Evolutionary conservation across 1,140 invertebrate genomes (phyloP).

Genomic region (Hypsibius dujardini): DNA sequence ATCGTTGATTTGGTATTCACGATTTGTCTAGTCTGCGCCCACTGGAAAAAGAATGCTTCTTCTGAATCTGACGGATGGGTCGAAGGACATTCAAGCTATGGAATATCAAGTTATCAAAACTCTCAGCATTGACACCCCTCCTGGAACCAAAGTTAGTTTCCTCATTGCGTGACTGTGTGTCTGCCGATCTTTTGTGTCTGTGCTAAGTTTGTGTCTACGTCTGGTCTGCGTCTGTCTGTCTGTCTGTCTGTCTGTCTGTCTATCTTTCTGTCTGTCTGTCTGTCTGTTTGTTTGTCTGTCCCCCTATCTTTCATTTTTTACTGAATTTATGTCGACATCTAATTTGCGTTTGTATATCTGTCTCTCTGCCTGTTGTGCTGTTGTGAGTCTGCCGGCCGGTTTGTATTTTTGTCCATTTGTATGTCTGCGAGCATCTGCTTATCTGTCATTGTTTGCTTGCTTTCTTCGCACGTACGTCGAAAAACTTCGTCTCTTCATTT

Average conservation of each 20-base stretch:
- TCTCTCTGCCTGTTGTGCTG: neutral
- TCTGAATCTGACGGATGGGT: neutral
- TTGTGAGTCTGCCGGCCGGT: neutral
- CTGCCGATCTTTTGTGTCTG: too few species aligned
- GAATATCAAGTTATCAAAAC: neutral
- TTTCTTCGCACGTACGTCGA: neutral
- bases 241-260: too few species aligned
- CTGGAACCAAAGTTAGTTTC: conserved; percentile 7
- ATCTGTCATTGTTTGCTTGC: neutral
- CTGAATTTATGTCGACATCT: too few species aligned
- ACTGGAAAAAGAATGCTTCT: neutral
- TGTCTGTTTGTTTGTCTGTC: too few species aligned
- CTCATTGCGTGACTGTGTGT: too few species aligned
- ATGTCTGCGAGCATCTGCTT: neutral
- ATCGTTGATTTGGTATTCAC: too few species aligned
- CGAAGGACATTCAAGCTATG: neutral
- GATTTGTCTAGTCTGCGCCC: neutral
- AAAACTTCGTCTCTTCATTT: too few species aligned
- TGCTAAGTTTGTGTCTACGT: too few species aligned
- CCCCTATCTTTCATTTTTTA: too few species aligned
- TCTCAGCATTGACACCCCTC: neutral
- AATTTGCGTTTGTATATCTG: neutral
- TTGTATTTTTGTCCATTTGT: neutral
- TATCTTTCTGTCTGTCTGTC: too few species aligned
- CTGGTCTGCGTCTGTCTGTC: too few species aligned